Evolutionary conservation across 2,888 invertebrate genomes (phyloP), one percentile per base, ranked within the genome.

Genomic region (Mesorhabditis spiculigera): DNA sequence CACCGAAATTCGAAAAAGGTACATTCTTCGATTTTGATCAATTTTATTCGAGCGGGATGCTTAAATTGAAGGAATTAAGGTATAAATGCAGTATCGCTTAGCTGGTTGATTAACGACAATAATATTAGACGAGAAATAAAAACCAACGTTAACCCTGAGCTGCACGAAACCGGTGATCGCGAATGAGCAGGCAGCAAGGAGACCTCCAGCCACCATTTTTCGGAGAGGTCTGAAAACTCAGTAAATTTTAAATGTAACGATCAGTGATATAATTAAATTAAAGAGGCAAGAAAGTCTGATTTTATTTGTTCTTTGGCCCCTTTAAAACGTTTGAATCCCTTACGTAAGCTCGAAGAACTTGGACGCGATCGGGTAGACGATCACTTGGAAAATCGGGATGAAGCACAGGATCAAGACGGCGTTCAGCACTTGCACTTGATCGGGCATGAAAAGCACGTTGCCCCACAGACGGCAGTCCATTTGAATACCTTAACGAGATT

Each of bases 151-250:
- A 63, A 84, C 82, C 74, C 78, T 75, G 42, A 80, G 73, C 68
- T 81, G 80, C 28, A 96, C 90, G n/a, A 93, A 84, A 4, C 91
- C 95, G 1, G 96, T 94, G 45, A 93, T 88, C n/a, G 92, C 87
- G 86, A 97, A 98, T 0, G 97, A 91, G 0, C 90, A 71, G 0
- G 92, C 92, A 0, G 94, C 93, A 1, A 98, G 86, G 41, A 93
- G 83, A 63, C 96, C 95, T 5, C 97, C 97, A 82, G 91, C 89
- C 0, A 91, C 91, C 88, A 98, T 91, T 86, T 93, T 92, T 84
- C 93, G 93, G 68, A 95, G 88, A 0, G 95, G 93, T 70, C 91
- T 92, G 81, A 61, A 82, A 77, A 13, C 3, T 28, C 28, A 28
- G 28, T 28, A 3, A 3, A 28, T 28, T 63, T 16, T 63, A 8